Evolutionary conservation across 1,140 invertebrate genomes (phyloP), one percentile per base, ranked within the genome.

Genomic region (Aphelinus atriplicis): DNA sequence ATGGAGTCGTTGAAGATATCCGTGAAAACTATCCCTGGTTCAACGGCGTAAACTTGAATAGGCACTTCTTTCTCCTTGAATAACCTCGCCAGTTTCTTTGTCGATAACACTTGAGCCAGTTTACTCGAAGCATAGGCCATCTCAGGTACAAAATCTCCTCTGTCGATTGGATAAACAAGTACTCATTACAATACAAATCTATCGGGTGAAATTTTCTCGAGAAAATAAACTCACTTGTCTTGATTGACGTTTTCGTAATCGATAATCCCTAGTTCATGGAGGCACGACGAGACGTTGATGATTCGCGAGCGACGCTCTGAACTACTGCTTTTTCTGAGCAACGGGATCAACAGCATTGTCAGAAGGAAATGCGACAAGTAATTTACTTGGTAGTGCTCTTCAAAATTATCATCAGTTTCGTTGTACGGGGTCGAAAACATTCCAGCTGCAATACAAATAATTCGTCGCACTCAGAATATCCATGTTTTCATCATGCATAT

Each of bases 11-110:
- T 86, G 85, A 96, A 97, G 53, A 97, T 84, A 75, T 94, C 93
- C 2, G 96, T 96, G 83, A 94, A 90, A 2, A 97, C 94, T 61
- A 97, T 89, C 43, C 96, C 96, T 6, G 96, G 96, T 90, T 97
- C 96, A 7, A 97, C 92, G 0, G 93, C 90, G 82, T 93, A 93
- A 1, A 92, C 89, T 84, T 92, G 90, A 1, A 97, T 91, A 69
- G 86, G 84, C 3, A 87, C 80, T 3, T 90, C 87, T 73, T 90
- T 85, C 26, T 89, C 84, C 81, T 88, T 85, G 26, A 95, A 80
- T 2, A 91, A 76, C 6, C 87, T 86, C 78, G 95, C 91, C n/a
- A 97, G 84, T 81, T 91, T 90, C 75, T 91, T 91, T 3, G 95
- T 92, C 76, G 91, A 94, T 84, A 96, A 90, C 58, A 96, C 89